Evolutionary conservation across 2,797 vertebrate genomes (phyloP).

Genomic region (Schizopygopsis pylzovi): DNA sequence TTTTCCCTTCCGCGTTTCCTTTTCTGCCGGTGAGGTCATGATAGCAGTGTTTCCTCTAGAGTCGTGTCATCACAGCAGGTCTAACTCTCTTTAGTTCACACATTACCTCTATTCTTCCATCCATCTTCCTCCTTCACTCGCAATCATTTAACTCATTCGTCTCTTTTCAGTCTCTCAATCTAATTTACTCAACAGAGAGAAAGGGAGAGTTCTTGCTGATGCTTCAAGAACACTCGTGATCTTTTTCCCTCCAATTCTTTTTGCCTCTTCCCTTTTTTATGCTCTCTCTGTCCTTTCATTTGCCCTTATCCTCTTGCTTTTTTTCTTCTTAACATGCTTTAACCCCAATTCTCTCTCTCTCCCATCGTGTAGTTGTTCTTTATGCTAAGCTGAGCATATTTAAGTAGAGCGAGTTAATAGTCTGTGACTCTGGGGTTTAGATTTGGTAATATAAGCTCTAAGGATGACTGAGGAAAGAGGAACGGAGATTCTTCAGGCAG

Average conservation of each 20-base stretch:
- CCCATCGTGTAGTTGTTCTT: constrained; percentile 26
- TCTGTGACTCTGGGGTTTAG: constrained; percentile 54
- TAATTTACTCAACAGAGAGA: constrained; percentile 30
- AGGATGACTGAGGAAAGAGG: constrained; percentile 49
- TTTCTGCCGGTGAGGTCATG: constrained; percentile 37
- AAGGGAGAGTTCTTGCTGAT: constrained; percentile 37
- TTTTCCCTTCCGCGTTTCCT: constrained; percentile 4
- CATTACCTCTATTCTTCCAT: constrained; percentile 26
- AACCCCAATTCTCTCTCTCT: constrained; percentile 21
- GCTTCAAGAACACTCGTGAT: constrained; percentile 21
- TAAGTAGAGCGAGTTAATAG: constrained; percentile 56
- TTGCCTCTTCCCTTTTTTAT: background rate
- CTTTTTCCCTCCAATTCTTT: constrained; percentile 13
- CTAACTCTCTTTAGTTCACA: constrained; percentile 41
- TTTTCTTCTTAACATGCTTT: constrained; percentile 25
- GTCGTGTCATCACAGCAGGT: constrained; percentile 35
- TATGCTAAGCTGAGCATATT: constrained; percentile 50
- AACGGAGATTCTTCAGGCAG: constrained; percentile 24
- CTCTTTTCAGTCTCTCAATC: constrained; percentile 7
- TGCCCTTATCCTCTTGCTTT: constrained; percentile 36
- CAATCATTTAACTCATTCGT: constrained; percentile 13
- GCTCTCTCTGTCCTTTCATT: constrained; percentile 39
- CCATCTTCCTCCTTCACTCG: constrained; percentile 25
- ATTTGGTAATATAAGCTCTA: constrained; percentile 56
- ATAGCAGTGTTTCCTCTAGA: constrained; percentile 31